These are phyloP conservation scores for Gallinago solitaria DNA, from an alignment of 2,797 vertebrate species.

Conservation along the genomic window DNA sequence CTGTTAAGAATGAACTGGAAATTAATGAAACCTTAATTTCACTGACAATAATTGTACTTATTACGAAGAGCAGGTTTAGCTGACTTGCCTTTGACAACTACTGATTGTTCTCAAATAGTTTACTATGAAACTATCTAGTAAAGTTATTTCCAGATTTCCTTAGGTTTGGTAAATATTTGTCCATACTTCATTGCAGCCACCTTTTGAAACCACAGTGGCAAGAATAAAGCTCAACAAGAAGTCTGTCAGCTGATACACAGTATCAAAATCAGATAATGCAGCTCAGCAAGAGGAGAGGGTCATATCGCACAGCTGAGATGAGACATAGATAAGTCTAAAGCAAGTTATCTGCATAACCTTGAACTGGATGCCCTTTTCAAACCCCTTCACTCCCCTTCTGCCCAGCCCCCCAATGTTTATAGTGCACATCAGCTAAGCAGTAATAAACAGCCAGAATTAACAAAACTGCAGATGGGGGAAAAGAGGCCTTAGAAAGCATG, in stretches of 20 bases:
- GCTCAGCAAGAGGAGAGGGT: neutral
- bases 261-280: conserved; percentile 54
- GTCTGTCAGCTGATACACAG: conserved; percentile 33
- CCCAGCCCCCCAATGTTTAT: rapidly evolving
- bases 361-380: conserved; percentile 25
- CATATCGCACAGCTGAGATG: neutral
- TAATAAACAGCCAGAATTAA: neutral
- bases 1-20: neutral
- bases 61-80: neutral
- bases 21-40: neutral
- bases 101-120: neutral
- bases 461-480: neutral
- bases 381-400: neutral
- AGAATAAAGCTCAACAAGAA: conserved; percentile 25
- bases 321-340: conserved; percentile 37
- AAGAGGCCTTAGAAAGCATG: neutral
- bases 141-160: neutral
- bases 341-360: conserved; percentile 59
- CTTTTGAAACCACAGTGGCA: conserved; percentile 24
- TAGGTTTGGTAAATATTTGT: neutral
- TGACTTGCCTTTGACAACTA: neutral
- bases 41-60: neutral
- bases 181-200: neutral
- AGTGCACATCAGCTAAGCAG: neutral
- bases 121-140: neutral